A percentile compares a stretch with the other conserved stretches of the same genome.
phyloP scores from a whole-genome alignment of 2,797 vertebrate genomes.

The Gymnothorax javanicus region DNA sequence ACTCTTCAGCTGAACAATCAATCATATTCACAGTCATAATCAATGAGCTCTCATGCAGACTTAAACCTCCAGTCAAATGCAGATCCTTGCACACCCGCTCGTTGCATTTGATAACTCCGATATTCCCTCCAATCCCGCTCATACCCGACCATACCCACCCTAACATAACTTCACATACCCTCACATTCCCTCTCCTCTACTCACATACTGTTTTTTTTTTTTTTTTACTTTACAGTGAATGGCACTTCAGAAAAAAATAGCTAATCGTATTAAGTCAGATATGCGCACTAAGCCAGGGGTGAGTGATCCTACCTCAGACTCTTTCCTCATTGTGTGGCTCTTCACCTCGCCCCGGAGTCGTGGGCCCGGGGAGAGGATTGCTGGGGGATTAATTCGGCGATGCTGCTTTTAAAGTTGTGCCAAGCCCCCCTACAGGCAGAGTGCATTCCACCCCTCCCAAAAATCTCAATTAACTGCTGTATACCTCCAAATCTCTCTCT shows the following conservation, averaged over 20 bases:
- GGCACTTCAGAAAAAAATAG: background rate
- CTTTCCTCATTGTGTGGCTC: background rate
- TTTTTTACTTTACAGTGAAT: background rate
- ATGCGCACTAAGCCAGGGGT: background rate
- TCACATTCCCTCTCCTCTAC: background rate
- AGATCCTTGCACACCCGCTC: too few species aligned
- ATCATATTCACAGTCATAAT: background rate
- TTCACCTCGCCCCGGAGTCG: background rate
- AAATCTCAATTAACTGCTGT: background rate
- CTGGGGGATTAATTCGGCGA: conserved; percentile 38
- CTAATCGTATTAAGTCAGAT: background rate
- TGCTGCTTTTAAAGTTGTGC: conserved; percentile 42
- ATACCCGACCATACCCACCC: too few species aligned
- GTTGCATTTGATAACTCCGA: too few species aligned
- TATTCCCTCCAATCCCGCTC: too few species aligned
- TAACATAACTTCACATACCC: background rate
- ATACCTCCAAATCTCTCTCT: background rate
- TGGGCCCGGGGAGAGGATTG: background rate
- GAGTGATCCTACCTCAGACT: background rate
- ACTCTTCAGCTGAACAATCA: background rate
- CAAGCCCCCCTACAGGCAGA: background rate
- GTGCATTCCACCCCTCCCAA: background rate
- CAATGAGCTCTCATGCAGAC: background rate
- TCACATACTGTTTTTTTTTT: background rate
- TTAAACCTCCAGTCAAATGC: background rate